Conservation (phyloP, 2,888 invertebrate species). For the Lasioglossum marginatum region DNA sequence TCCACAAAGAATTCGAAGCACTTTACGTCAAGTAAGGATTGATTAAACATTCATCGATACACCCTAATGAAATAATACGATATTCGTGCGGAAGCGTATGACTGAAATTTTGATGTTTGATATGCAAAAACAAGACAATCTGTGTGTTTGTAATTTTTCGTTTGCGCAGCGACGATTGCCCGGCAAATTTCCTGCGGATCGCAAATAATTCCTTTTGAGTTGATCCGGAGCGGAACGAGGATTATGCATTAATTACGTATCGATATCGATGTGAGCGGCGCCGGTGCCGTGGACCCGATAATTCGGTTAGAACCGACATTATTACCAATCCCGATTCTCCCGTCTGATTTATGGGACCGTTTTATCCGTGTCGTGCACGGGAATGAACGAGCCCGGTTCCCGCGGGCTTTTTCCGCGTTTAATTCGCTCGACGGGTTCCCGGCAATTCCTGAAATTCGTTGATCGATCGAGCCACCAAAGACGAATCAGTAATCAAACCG, state of each 20-base stretch:
- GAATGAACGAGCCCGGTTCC: slow-evolving; percentile 5
- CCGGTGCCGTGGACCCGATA: slow-evolving; percentile 42
- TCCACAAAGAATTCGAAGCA: too few relatives aligned
- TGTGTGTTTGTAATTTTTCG: not conserved
- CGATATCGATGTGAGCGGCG: slow-evolving; percentile 30
- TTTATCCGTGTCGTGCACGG: slow-evolving; percentile 29
- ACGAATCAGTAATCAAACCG: not conserved
- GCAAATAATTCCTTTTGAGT: not conserved
- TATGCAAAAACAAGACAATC: not conserved
- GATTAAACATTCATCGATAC: not conserved
- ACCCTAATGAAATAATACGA: not conserved
- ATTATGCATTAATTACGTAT: slow-evolving; percentile 20
- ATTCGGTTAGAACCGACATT: slow-evolving; percentile 63
- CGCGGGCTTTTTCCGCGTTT: slow-evolving; percentile 38
- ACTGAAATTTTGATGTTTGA: not conserved
- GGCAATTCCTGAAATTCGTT: slow-evolving; percentile 14
- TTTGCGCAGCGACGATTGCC: not conserved
- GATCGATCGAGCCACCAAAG: slow-evolving; percentile 6
- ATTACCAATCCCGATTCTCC: slow-evolving; percentile 60
- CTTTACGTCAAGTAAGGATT: not conserved
- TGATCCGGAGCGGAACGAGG: not conserved
- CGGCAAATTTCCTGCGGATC: not conserved
- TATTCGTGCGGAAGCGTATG: not conserved
- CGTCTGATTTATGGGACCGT: slow-evolving; percentile 55
- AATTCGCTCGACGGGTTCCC: slow-evolving; percentile 35